Percentiles rank a stretch among this genome's conserved stretches.
phyloP scores from a whole-genome alignment of 2,888 invertebrate genomes.

The Phengaris alcon region DNA sequence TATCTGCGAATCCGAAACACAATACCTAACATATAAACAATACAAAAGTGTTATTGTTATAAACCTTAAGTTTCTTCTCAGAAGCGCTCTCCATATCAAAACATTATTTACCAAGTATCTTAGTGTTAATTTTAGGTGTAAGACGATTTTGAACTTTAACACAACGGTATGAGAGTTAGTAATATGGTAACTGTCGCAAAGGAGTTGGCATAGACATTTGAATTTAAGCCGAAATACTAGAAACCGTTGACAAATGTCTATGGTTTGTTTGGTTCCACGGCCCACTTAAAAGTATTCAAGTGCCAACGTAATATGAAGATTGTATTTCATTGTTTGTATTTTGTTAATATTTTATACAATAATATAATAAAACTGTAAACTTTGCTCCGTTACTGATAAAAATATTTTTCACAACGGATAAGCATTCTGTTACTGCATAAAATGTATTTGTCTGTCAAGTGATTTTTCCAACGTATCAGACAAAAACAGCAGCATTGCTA shows the following conservation, averaged over 20 bases:
- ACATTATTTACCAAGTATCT: slow-evolving; percentile 40
- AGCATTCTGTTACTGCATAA: no score
- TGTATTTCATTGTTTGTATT: slow-evolving; percentile 17
- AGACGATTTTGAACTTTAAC: slow-evolving; percentile 39
- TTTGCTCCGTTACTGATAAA: no score
- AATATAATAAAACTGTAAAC: no score
- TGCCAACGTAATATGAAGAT: slow-evolving; percentile 13
- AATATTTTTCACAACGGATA: no score
- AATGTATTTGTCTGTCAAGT: no score
- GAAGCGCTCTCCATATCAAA: slow-evolving; percentile 58
- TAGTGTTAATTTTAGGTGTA: neutral
- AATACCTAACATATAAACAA: slow-evolving; percentile 60
- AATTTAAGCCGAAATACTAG: slow-evolving; percentile 62
- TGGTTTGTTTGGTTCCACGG: slow-evolving; percentile 29
- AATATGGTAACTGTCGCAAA: neutral
- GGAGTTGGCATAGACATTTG: slow-evolving; percentile 52
- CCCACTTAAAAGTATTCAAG: neutral
- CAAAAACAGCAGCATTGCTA: no score
- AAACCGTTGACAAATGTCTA: slow-evolving; percentile 52
- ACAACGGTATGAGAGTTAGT: slow-evolving; percentile 34
- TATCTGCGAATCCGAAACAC: slow-evolving; percentile 67
- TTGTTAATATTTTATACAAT: neutral
- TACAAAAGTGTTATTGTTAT: slow-evolving; percentile 64
- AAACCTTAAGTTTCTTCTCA: slow-evolving; percentile 59
- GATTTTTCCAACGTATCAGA: no score